Conservation (phyloP, 2,888 invertebrate genomes). For the Liposcelis brunnea region DNA sequence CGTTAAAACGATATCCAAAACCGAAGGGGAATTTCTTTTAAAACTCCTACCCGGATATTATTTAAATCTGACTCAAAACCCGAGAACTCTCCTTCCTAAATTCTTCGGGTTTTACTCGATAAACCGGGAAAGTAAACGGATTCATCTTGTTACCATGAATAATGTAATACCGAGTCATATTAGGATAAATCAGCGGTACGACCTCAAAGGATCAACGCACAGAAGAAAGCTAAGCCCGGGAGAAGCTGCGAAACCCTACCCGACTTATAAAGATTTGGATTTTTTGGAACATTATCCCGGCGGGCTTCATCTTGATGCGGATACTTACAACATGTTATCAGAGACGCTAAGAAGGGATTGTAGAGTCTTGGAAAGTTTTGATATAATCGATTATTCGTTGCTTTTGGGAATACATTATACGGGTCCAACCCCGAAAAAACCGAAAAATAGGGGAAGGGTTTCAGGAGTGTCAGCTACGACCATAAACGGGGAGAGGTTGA, state of each 20-base stretch:
- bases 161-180: conserved; percentile 92
- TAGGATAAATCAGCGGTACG: conserved; percentile 93
- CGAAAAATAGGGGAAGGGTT: conserved; percentile 6
- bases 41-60: conserved; percentile 44
- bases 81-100: conserved; percentile 41
- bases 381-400: conserved; percentile 47
- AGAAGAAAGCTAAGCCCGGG: conserved; percentile 68
- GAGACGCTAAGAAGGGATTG: conserved; percentile 41
- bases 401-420: conserved; percentile 44
- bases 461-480: conserved; percentile 11
- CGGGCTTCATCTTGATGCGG: conserved; percentile 36
- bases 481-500: conserved; percentile 9
- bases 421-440: conserved; percentile 32
- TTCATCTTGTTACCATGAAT: conserved; percentile 96
- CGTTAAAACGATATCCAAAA: conserved; percentile 44
- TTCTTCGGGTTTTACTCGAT: conserved; percentile 45
- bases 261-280: conserved; percentile 43
- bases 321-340: conserved; percentile 37
- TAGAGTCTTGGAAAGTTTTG: conserved; percentile 29
- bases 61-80: conserved; percentile 41
- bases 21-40: conserved; percentile 43
- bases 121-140: conserved; percentile 92
- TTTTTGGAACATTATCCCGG: conserved; percentile 39
- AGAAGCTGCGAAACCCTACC: conserved; percentile 33
- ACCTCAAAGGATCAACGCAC: conserved; percentile 97